Conservation (phyloP, 1,140 invertebrate species). For the Colletes latitarsis region DNA sequence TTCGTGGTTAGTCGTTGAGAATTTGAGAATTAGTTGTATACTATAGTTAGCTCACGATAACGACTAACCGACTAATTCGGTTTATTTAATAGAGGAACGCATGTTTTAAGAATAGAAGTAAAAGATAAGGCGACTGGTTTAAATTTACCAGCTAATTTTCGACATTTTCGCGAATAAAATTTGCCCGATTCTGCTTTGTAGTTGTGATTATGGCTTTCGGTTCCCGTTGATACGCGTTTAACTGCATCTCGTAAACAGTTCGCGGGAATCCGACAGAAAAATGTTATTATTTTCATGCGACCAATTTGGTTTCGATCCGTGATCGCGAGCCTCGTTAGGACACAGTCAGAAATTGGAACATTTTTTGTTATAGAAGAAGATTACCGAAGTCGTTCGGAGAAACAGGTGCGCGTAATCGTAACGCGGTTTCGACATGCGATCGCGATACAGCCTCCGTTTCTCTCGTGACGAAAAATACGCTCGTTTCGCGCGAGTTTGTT, state of each 20-base stretch:
- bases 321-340: slow-evolving; percentile 15
- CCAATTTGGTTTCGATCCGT: slow-evolving; percentile 7
- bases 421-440: slow-evolving; percentile 6
- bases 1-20: too few relatives aligned
- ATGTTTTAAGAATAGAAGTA: too few relatives aligned
- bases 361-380: neutral
- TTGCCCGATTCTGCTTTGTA: too few relatives aligned
- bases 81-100: too few relatives aligned
- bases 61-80: too few relatives aligned
- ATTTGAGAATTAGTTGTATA: too few relatives aligned
- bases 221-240: too few relatives aligned
- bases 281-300: neutral
- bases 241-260: neutral
- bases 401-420: slow-evolving; percentile 8
- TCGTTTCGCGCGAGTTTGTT: neutral
- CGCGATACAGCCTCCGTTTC: neutral
- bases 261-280: neutral
- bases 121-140: too few relatives aligned
- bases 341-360: neutral
- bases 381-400: neutral
- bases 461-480: neutral
- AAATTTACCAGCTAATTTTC: too few relatives aligned
- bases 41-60: too few relatives aligned
- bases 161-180: too few relatives aligned
- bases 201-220: too few relatives aligned